Conservation (phyloP, 2,797 vertebrate species). For the Setipinna tenuifilis region DNA sequence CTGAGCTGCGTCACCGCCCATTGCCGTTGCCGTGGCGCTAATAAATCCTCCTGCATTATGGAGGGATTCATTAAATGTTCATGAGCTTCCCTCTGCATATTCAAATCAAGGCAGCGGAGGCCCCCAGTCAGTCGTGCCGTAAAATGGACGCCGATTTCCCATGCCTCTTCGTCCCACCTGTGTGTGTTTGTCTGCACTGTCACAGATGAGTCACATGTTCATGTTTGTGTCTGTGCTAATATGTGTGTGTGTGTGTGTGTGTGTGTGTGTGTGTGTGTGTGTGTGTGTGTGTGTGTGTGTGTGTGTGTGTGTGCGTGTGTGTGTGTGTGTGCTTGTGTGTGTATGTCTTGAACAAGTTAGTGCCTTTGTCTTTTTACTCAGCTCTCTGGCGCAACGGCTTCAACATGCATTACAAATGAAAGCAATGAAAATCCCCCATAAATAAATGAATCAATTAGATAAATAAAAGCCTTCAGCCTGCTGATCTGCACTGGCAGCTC, state of each 20-base stretch:
- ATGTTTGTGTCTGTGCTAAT: no score
- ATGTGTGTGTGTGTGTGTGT: neutral
- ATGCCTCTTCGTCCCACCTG: constrained; percentile 39
- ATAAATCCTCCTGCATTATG: constrained; percentile 57
- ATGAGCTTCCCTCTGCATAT: constrained; percentile 72
- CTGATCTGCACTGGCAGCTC: constrained; percentile 22
- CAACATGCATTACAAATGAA: constrained; percentile 7
- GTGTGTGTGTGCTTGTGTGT: neutral
- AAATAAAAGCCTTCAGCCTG: constrained; percentile 27
- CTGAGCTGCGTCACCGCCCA: constrained; percentile 3
- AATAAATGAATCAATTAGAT: constrained; percentile 27
- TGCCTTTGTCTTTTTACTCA: neutral
- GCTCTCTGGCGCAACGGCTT: neutral
- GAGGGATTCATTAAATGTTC: constrained; percentile 73
- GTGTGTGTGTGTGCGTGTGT: neutral
- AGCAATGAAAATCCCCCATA: constrained; percentile 22
- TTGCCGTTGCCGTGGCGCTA: constrained; percentile 34
- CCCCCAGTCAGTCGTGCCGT: constrained; percentile 12
- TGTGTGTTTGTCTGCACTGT: neutral
- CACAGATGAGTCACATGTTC: neutral
- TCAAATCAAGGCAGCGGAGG: constrained; percentile 61
- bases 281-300: neutral
- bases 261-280: neutral
- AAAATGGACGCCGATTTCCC: constrained; percentile 26
- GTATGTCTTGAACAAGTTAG: neutral